Evolutionary conservation across 2,113 vertebrate genomes (phyloP).

Genomic region (Engystomops pustulosus): DNA sequence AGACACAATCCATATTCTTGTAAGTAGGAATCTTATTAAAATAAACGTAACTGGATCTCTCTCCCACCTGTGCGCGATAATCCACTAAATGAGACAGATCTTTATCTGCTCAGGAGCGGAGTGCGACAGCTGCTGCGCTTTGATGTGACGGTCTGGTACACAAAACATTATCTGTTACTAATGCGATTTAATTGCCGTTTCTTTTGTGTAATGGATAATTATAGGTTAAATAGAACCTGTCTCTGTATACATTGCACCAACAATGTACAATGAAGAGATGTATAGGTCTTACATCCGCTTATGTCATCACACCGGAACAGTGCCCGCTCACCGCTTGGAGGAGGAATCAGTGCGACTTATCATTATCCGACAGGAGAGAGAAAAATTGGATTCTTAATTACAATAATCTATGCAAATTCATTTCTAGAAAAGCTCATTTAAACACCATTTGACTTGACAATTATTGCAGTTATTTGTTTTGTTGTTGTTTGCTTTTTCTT

Average conservation of each 20-base stretch:
- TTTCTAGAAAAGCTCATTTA: slow-evolving; percentile 23
- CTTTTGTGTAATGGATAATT: slow-evolving; percentile 47
- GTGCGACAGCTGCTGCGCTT: slow-evolving; percentile 23
- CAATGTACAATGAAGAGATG: not conserved
- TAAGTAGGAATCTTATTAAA: not conserved
- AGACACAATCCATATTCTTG: not conserved
- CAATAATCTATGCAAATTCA: slow-evolving; percentile 44
- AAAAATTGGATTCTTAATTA: slow-evolving; percentile 16
- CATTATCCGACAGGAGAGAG: not conserved
- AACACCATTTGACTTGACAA: slow-evolving; percentile 15
- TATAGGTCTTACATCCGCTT: not conserved
- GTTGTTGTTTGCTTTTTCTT: not conserved
- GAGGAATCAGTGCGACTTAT: not conserved
- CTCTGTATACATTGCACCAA: not conserved
- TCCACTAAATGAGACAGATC: slow-evolving; percentile 51
- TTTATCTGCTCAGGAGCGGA: slow-evolving; percentile 37
- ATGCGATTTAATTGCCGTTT: slow-evolving; percentile 52
- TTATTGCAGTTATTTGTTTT: too few relatives aligned
- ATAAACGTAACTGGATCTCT: slow-evolving; percentile 18
- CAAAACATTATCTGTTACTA: slow-evolving; percentile 47
- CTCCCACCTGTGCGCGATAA: slow-evolving; percentile 43
- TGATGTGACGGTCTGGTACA: slow-evolving; percentile 37
- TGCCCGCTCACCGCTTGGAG: not conserved
- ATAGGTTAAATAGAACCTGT: slow-evolving; percentile 1
- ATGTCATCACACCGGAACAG: slow-evolving; percentile 1